phyloP scores from a whole-genome alignment of 2,113 vertebrate genomes.

The Geococcyx californianus region DNA sequence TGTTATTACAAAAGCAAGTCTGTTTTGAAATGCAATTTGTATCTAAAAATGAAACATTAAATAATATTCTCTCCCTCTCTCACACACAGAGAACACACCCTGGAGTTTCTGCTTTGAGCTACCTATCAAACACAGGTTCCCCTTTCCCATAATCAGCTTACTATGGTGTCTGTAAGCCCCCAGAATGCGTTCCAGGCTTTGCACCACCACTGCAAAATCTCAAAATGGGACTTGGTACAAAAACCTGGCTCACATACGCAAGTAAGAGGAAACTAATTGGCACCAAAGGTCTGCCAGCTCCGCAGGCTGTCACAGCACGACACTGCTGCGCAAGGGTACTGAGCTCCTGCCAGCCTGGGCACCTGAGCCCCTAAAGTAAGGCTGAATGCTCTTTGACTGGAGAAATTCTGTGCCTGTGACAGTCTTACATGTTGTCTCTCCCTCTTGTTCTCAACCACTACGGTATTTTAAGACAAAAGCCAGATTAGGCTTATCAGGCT shows the following conservation, averaged over 20 bases:
- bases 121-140: background rate
- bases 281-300: background rate
- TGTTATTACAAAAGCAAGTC: background rate
- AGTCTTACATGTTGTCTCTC: background rate
- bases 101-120: background rate
- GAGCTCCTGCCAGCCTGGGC: background rate
- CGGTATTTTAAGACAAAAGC: background rate
- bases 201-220: background rate
- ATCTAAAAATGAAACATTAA: background rate
- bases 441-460: background rate
- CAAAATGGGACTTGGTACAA: background rate
- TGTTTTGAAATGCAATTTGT: background rate
- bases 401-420: background rate
- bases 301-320: background rate
- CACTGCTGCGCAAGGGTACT: fast-evolving
- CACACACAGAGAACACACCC: background rate
- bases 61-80: background rate
- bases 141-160: background rate
- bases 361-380: background rate
- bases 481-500: background rate
- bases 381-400: background rate
- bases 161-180: background rate
- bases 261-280: background rate
- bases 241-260: background rate
- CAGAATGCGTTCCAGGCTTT: background rate